Conservation (phyloP, 64 coral and sea anemone genomes). For the Stylophora pistillata region DNA sequence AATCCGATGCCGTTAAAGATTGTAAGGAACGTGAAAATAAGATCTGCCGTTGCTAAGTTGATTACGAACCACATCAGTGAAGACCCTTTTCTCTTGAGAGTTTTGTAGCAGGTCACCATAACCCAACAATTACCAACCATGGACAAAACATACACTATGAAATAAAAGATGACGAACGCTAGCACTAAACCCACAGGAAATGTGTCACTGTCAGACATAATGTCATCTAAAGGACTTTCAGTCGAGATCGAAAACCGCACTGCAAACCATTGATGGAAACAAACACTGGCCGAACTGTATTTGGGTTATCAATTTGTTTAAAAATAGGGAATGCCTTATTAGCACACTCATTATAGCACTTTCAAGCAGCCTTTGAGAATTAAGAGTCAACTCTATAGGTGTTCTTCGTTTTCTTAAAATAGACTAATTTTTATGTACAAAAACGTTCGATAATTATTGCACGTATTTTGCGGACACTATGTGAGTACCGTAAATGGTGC, state of each 20-base stretch:
- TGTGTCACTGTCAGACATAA: not conserved
- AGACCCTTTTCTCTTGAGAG: not conserved
- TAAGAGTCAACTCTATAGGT: too few relatives aligned
- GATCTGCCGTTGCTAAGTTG: conserved; percentile 46
- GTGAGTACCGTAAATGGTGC: too few relatives aligned
- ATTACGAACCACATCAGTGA: conserved; percentile 10
- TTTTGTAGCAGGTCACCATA: not conserved
- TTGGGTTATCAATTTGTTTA: too few relatives aligned
- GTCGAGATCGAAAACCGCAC: not conserved
- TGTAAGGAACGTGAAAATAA: conserved; percentile 3
- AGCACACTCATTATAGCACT: too few relatives aligned
- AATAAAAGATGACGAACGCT: not conserved
- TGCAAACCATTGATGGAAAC: too few relatives aligned
- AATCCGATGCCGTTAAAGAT: conserved; percentile 31
- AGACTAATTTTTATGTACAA: too few relatives aligned
- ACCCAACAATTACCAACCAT: conserved; percentile 41
- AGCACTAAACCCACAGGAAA: not conserved
- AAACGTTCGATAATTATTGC: too few relatives aligned
- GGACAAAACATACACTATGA: not conserved
- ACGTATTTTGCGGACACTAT: too few relatives aligned
- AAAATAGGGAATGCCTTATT: too few relatives aligned
- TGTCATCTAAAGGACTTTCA: not conserved
- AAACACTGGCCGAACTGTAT: too few relatives aligned
- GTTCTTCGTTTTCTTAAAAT: too few relatives aligned
- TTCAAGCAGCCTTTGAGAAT: too few relatives aligned